Evolutionary conservation across 2,113 vertebrate genomes (phyloP), one percentile per base, ranked within the genome.

Genomic region (Nothobranchius furzeri): DNA sequence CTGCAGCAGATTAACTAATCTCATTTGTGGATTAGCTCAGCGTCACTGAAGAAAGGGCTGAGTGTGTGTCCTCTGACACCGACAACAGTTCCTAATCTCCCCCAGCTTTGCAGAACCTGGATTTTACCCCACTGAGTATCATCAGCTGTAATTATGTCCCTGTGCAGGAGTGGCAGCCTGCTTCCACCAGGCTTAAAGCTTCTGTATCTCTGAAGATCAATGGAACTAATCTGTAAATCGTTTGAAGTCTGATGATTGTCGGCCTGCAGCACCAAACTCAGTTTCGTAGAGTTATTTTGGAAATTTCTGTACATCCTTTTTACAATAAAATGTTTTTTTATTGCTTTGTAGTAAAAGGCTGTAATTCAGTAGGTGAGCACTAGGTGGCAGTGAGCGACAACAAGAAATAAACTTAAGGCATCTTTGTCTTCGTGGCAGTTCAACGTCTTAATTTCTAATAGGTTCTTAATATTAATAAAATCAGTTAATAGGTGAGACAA

Each of bases 41-140:
- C 71, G 76, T 84, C 74, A 74, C 15, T 64, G 63, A 40, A 45
- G 62, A 78, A 79, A 70, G 64, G 69, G 68, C 84, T 79, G 42
- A 78, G 83, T 70, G 61, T 49, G 48, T 75, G 58, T 54, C 50
- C 20, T 25, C 20, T n/a, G 30, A 7, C 30, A 13, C 61, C 56
- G 48, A 77, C 63, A 65, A 49, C 70, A 46, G 49, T 30, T 25
- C 9, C 9, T 78, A 75, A 81, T 81, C 75, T 67, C 13, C 48
- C 20, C n/a, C 46, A 25, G 17, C 37, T 7, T 12, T 13, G 65
- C 57, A 61, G 9, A 73, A 37, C 40, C 45, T 15, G 49, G 15
- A 35, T 65, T 69, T 60, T 11, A 24, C 0, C 49, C 54, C 50
- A 15, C 12, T 0, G 9, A 66, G 62, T 70, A 25, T 61, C 54